Percentiles rank a stretch among this genome's conserved stretches.
These are phyloP conservation scores for Lasioglossum zephyrum DNA, from an alignment of 2,888 invertebrate species.

Conservation along the genomic window DNA sequence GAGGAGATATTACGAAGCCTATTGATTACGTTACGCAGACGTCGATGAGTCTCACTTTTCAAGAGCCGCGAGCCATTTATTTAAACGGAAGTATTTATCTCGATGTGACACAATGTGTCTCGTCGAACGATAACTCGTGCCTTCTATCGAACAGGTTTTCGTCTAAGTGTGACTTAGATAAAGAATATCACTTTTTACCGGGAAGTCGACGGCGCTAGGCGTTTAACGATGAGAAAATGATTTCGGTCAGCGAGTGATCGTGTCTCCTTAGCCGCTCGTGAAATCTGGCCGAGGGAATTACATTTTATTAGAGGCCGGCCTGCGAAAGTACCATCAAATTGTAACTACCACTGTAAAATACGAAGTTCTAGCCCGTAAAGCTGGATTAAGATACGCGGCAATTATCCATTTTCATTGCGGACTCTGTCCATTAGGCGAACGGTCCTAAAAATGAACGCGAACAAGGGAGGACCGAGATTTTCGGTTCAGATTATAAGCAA, in stretches of 20 bases:
- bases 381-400: conserved; percentile 51
- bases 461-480: conserved; percentile 5
- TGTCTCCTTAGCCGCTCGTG: conserved; percentile 19
- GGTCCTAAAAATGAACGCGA: conserved; percentile 29
- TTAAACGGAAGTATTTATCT: background rate
- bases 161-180: background rate
- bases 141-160: background rate
- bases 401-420: conserved; percentile 59
- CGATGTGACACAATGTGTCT: background rate
- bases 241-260: background rate
- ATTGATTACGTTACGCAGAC: background rate
- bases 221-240: conserved; percentile 20
- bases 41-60: background rate
- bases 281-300: conserved; percentile 37
- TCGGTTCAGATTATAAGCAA: conserved; percentile 18
- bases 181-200: background rate
- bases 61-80: background rate
- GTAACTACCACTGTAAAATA: conserved; percentile 56
- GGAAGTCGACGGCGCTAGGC: background rate
- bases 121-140: background rate
- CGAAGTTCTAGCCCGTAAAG: conserved; percentile 48
- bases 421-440: conserved; percentile 33
- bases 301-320: conserved; percentile 49
- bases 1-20: background rate
- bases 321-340: conserved; percentile 43